These are phyloP conservation scores for Lacerta viridis DNA, from an alignment of 2,797 vertebrate genomes.

Conservation along the genomic window DNA sequence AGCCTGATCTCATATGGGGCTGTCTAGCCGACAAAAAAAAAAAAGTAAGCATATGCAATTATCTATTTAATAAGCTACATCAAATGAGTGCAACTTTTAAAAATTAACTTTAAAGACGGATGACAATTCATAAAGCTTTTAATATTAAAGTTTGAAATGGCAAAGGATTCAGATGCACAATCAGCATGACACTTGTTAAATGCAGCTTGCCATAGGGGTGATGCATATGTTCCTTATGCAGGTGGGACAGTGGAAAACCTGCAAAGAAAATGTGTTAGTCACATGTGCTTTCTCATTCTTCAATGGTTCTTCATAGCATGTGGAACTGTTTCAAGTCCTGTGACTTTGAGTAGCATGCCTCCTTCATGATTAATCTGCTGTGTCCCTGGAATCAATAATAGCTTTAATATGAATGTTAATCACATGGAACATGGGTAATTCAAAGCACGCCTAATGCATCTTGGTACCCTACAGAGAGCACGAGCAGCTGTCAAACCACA, in stretches of 20 bases:
- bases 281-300: neutral
- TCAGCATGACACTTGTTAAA: constrained; percentile 18
- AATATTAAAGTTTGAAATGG: neutral
- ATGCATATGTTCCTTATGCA: neutral
- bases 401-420: neutral
- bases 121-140: constrained; percentile 39
- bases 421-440: neutral
- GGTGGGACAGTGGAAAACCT: neutral
- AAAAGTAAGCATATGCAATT: constrained; percentile 46
- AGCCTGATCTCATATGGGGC: constrained; percentile 53
- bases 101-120: constrained; percentile 57
- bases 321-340: neutral
- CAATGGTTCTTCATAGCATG: neutral
- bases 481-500: neutral
- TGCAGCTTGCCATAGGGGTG: neutral
- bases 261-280: neutral
- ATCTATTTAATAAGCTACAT: constrained; percentile 69
- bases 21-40: constrained; percentile 64
- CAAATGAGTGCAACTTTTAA: constrained; percentile 54
- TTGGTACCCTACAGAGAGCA: neutral
- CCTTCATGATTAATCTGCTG: neutral
- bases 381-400: neutral
- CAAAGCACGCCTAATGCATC: neutral
- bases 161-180: neutral
- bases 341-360: neutral